Conservation (phyloP, 2,888 invertebrate species). For the Volucella inflata region DNA sequence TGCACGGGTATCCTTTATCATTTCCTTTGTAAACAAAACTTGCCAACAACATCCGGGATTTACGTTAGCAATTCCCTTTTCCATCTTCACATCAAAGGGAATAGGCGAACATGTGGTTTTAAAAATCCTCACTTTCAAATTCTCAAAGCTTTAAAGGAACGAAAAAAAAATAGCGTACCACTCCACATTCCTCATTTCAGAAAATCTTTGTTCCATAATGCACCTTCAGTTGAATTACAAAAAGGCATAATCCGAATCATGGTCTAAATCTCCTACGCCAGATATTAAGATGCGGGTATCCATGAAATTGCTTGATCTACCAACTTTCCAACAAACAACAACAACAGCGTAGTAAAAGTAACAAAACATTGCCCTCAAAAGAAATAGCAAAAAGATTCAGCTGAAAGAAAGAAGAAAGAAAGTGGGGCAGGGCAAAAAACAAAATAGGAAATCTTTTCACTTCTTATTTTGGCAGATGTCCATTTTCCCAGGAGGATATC, state of each 20-base stretch:
- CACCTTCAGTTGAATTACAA: slow-evolving; percentile 25
- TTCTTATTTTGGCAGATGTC: slow-evolving; percentile 61
- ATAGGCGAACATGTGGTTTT: background rate
- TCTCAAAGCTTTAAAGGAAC: background rate
- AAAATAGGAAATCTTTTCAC: slow-evolving; percentile 20
- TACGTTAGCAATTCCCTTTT: background rate
- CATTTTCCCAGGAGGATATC: slow-evolving; percentile 66
- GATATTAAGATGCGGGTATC: slow-evolving; percentile 56
- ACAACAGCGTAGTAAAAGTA: background rate
- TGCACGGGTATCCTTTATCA: too few relatives aligned
- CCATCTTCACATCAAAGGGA: background rate
- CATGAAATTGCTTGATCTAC: slow-evolving; percentile 67
- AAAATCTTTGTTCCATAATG: background rate
- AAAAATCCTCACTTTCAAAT: background rate
- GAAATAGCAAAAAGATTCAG: slow-evolving; percentile 9
- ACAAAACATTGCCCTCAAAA: slow-evolving; percentile 15
- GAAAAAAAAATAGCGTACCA: too few relatives aligned
- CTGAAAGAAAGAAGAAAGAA: slow-evolving; percentile 1
- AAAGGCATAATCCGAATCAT: slow-evolving; percentile 46
- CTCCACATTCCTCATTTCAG: background rate
- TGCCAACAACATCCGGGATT: background rate
- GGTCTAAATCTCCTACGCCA: slow-evolving; percentile 36
- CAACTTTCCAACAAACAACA: slow-evolving; percentile 36
- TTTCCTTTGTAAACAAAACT: too few relatives aligned
- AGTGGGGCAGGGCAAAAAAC: too few relatives aligned